These are phyloP conservation scores for Aythya baeri DNA, from an alignment of 2,113 vertebrate species.

Conservation along the genomic window DNA sequence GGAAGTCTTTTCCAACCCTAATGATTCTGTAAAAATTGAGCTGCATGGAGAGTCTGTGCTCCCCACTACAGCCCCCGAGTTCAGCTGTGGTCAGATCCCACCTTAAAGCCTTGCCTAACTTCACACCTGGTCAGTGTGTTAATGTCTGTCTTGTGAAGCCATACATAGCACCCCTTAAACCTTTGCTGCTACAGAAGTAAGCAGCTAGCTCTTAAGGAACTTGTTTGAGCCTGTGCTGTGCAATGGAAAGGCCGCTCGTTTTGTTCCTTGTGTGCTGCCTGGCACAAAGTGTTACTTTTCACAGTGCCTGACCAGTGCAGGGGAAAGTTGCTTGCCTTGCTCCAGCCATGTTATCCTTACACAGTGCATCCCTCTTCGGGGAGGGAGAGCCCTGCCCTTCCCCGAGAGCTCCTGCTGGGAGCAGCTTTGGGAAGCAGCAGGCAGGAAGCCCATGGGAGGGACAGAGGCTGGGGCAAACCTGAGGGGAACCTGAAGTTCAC, in stretches of 20 bases:
- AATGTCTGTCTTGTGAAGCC: not conserved
- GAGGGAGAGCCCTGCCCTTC: not conserved
- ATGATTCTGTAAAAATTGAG: too few relatives aligned
- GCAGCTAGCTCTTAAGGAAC: not conserved
- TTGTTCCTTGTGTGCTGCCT: not conserved
- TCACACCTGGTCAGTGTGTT: not conserved
- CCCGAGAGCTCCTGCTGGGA: not conserved
- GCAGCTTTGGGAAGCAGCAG: not conserved
- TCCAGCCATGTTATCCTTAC: accelerated
- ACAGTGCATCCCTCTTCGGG: not conserved
- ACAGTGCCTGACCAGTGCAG: not conserved
- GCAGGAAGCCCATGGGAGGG: not conserved
- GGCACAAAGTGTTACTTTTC: accelerated
- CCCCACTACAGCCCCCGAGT: not conserved
- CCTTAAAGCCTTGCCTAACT: not conserved
- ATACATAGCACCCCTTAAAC: not conserved
- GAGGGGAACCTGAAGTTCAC: not conserved
- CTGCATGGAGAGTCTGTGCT: not conserved
- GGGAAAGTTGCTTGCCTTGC: not conserved
- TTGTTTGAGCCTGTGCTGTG: not conserved
- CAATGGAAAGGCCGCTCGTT: not conserved
- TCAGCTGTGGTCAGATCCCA: not conserved
- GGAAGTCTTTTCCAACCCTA: too few relatives aligned
- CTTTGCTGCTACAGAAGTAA: not conserved
- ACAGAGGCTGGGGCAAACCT: too few relatives aligned